These are phyloP conservation scores for Eupithecia subumbrata DNA, from an alignment of 2,888 invertebrate genomes.

Conservation along the genomic window DNA sequence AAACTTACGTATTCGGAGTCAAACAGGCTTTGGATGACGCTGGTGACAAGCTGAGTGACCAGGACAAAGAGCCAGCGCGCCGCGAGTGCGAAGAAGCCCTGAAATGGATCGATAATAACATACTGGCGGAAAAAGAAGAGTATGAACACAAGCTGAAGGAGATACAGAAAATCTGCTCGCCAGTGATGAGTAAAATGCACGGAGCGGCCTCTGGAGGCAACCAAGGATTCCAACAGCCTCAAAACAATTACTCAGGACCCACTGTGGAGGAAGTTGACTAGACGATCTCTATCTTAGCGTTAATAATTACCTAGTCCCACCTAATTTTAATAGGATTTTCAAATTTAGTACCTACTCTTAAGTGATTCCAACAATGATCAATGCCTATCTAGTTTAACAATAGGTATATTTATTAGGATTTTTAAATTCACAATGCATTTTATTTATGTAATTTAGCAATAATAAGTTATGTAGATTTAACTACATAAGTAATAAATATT, in stretches of 20 bases:
- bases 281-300: conserved; percentile 22
- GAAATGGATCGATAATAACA: conserved; percentile 89
- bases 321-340: conserved; percentile 9
- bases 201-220: conserved; percentile 71
- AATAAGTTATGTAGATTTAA: background rate
- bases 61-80: conserved; percentile 85
- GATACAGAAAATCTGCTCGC: conserved; percentile 83
- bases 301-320: conserved; percentile 15
- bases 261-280: conserved; percentile 67
- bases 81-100: conserved; percentile 84
- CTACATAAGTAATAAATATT: background rate
- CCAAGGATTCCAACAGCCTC: conserved; percentile 46
- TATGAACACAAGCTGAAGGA: conserved; percentile 85
- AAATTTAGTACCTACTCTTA: background rate
- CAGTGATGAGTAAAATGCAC: conserved; percentile 83
- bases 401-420: background rate
- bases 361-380: background rate
- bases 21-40: conserved; percentile 87
- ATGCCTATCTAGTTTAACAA: background rate
- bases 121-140: conserved; percentile 86
- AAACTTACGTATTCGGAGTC: conserved; percentile 87
- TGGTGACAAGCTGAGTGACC: conserved; percentile 83
- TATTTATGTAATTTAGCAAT: background rate
- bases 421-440: background rate
- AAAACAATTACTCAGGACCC: conserved; percentile 52